Evolutionary conservation across 2,797 vertebrate genomes (phyloP), one percentile per base, ranked within the genome.

Genomic region (Avahi laniger): DNA sequence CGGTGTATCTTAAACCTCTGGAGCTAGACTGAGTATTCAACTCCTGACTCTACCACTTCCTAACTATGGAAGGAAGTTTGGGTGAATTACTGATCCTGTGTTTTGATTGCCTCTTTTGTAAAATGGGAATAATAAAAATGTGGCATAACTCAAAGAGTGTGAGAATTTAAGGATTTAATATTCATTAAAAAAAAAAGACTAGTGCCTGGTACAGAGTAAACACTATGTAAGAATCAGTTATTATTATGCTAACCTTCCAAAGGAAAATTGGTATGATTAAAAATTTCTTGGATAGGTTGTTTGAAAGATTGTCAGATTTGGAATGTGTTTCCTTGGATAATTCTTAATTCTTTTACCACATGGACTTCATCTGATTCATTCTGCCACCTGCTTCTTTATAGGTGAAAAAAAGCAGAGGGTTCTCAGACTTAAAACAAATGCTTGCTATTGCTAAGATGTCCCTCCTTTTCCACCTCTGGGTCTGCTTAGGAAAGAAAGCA

Each of bases 311-410:
- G 33, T 89, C 80, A 87, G 33, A 69, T 59, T 88, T 92, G 59
- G 14, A 57, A 81, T 88, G 61, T 79, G 83, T 70, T 93, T 93
- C 61, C 13, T 91, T 92, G 76, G 24, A 59, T 65, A 69, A 35
- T 65, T 91, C 30, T 87, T 87, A 89, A 93, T 89, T 35, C 7
- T 88, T 88, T 97, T 72, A 59, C 57, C 67, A 70, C 38, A 17
- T 82, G 80, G 18, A 59, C 10, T 41, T 78, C 30, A 84, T 76
- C 13, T 48, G 12, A 83, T 96, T 72, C 63, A 43, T 46, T 79
- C 84, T 95, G 38, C 26, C 26, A 46, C 12, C 20, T 93, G 26
- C 43, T 79, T 91, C 48, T 78, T 95, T 46, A 59, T 24, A 41
- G 14, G 73, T 73, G 1, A 28, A 70, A 78, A 41, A 46, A 92